phyloP scores from a whole-genome alignment of 2,797 vertebrate genomes.

The Orestias chungarensis region DNA sequence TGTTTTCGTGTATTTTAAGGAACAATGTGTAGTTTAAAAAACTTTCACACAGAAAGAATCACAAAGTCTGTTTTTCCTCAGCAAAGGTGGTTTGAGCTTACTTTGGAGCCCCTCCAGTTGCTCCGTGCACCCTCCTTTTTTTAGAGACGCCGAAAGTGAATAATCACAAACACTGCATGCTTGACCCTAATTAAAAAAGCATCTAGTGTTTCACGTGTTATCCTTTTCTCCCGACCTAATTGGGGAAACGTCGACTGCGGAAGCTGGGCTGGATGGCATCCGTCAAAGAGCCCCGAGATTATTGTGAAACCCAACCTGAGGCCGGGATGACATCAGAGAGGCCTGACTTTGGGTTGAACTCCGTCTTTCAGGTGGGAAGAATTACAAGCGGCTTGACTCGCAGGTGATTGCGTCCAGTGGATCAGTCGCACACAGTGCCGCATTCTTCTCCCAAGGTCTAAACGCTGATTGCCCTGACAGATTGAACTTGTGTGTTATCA shows the following conservation, averaged over 20 bases:
- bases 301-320: conserved; percentile 77
- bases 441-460: conserved; percentile 68
- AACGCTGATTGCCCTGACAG: conserved; percentile 77
- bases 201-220: conserved; percentile 66
- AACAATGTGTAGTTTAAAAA: conserved; percentile 13
- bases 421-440: conserved; percentile 66
- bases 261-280: conserved; percentile 64
- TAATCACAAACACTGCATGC: conserved; percentile 55
- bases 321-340: conserved; percentile 79
- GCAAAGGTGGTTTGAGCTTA: conserved; percentile 23
- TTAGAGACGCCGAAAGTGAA: conserved; percentile 49
- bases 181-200: conserved; percentile 54
- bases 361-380: conserved; percentile 78
- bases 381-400: conserved; percentile 73
- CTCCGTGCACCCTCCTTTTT: conserved; percentile 18
- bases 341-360: conserved; percentile 77
- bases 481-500: conserved; percentile 74
- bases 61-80: conserved; percentile 15
- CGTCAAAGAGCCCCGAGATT: conserved; percentile 70
- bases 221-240: conserved; percentile 70
- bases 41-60: conserved; percentile 2
- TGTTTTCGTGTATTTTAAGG: conserved; percentile 14
- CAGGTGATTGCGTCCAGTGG: conserved; percentile 77
- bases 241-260: conserved; percentile 61
- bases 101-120: conserved; percentile 23